Base-by-base conservation (phyloP, 1,140 invertebrate species). In the Drosophila arizonae region DNA sequence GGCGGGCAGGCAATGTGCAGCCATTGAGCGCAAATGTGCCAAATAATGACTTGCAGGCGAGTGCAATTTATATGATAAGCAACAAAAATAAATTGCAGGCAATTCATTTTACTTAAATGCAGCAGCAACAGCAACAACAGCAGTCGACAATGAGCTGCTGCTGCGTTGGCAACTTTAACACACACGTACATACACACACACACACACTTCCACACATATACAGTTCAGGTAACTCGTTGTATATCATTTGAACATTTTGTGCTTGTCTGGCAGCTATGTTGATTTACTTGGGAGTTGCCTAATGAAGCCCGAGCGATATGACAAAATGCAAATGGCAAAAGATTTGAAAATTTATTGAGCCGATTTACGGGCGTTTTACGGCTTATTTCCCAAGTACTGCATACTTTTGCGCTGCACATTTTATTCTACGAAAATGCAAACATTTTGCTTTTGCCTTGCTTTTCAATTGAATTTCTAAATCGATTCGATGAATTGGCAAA, bases 21-120 rank as follows among this genome's bases (percentile, higher is more conserved):
- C 81, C 82, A 86, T 87, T 82, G 82, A 79, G 82, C 82, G 82
- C 79, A 86, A 86, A 86, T 86, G 82, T 86, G 82, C 82, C 82
- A 86, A 86, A 86, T 86, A 86, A 86, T 86, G 81, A 87, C 82
- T 86, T 86, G 82, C 82, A 86, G 76, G 82, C 75, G 82, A 86
- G 78, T 86, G 82, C 82, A 86, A 86, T 86, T 86, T 86, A 86
- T 86, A 86, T 87, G 82, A 86, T 86, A 86, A 86, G 82, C 82
- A 86, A 86, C 82, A 81, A 82, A 87, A 86, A 86, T 86, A 87
- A 86, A 86, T 87, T 70, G 76, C 82, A 87, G 81, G 82, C 82
- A 86, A 86, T 86, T 86, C 82, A 86, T 86, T 86, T 86, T 86
- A 88, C 82, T 86, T 86, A 86, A 87, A 76, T 87, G 76, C 82